Evolutionary conservation across 2,888 invertebrate genomes (phyloP).

Genomic region (Mactromeris polynyma): DNA sequence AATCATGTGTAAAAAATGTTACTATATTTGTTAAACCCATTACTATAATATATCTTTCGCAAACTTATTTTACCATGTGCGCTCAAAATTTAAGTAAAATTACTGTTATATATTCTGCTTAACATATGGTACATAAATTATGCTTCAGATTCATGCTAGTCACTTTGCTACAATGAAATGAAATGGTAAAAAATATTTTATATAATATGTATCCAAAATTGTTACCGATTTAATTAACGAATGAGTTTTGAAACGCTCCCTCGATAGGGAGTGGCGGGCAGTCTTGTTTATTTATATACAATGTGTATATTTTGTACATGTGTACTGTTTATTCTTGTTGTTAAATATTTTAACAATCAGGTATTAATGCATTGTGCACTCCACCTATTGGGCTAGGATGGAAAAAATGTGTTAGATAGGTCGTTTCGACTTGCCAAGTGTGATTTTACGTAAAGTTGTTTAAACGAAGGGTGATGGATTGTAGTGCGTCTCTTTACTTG

Average conservation of each 20-base stretch:
- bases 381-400: not conserved
- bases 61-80: too few species aligned
- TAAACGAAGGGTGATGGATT: too few species aligned
- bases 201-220: not conserved
- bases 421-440: not conserved
- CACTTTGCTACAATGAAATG: not conserved
- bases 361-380: not conserved
- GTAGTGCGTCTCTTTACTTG: too few species aligned
- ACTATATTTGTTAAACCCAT: too few species aligned
- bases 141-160: not conserved
- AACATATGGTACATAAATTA: not conserved
- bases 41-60: too few species aligned
- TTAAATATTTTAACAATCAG: not conserved
- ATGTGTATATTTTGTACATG: not conserved
- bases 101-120: not conserved
- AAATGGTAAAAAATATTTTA: not conserved
- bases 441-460: not conserved
- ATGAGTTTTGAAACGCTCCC: too few species aligned
- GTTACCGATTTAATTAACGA: too few species aligned
- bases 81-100: too few species aligned
- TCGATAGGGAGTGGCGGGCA: too few species aligned
- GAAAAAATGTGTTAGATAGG: not conserved
- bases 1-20: too few species aligned
- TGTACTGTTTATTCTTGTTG: not conserved
- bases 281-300: not conserved